A percentile compares a stretch with the other conserved stretches of the same genome.
These are phyloP conservation scores for Xiphydria camelus DNA, from an alignment of 2,888 invertebrate species.

Conservation along the genomic window DNA sequence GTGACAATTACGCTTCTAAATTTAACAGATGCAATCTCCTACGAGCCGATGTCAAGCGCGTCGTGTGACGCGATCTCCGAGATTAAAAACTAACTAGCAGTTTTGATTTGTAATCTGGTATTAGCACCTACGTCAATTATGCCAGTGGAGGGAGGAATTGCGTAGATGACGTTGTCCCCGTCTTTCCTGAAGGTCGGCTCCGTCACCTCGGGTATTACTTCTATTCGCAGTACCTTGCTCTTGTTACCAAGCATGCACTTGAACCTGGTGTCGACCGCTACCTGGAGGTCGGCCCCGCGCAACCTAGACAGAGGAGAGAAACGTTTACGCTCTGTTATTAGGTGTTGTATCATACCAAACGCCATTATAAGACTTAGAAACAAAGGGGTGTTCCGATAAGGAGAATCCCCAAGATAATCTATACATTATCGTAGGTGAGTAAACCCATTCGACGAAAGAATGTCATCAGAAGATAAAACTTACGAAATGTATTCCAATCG, in stretches of 20 bases:
- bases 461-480: neutral
- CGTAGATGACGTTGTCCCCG: conserved; percentile 59
- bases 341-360: too few relatives aligned
- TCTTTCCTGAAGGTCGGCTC: conserved; percentile 61
- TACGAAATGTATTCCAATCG: conserved; percentile 31
- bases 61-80: too few relatives aligned
- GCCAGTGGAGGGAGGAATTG: conserved; percentile 60
- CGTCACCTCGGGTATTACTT: conserved; percentile 62
- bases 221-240: conserved; percentile 64
- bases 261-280: conserved; percentile 73
- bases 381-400: too few relatives aligned
- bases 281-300: conserved; percentile 70
- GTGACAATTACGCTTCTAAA: too few relatives aligned
- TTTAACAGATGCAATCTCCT: too few relatives aligned
- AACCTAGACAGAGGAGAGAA: too few relatives aligned
- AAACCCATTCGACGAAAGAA: neutral
- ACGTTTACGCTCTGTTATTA: too few relatives aligned
- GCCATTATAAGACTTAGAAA: too few relatives aligned
- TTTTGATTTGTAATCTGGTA: conserved; percentile 55
- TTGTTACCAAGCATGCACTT: conserved; percentile 86
- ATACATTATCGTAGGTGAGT: conserved; percentile 1
- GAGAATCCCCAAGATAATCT: neutral
- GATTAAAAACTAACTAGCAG: conserved; percentile 50
- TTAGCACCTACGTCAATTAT: conserved; percentile 57
- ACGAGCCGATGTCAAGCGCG: too few relatives aligned